Evolutionary conservation across 2,888 invertebrate genomes (phyloP).

Genomic region (Drosophila melanocephala): DNA sequence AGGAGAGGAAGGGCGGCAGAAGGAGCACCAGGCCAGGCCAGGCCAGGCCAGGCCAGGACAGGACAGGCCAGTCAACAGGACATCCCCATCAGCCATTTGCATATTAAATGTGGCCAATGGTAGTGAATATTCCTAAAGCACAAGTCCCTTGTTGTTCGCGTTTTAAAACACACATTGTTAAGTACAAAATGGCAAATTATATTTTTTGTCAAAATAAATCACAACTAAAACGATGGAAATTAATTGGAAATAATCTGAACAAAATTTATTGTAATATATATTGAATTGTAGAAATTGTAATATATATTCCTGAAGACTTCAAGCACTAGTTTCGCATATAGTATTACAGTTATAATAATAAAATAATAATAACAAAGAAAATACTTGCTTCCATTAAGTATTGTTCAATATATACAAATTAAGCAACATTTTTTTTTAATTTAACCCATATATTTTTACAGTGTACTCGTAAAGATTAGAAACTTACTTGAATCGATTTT

Average conservation of each 20-base stretch:
- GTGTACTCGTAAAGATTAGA: slow-evolving; percentile 1
- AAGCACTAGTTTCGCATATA: background rate
- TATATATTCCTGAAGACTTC: background rate
- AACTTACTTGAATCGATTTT: background rate
- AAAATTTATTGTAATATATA: background rate
- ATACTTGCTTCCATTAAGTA: background rate
- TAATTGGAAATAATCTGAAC: background rate
- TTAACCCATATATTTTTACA: background rate
- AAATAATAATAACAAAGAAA: background rate
- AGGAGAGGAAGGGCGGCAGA: background rate
- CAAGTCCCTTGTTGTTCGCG: slow-evolving; percentile 33
- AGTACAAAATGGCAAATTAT: background rate
- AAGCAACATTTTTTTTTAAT: background rate
- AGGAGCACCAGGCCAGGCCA: background rate
- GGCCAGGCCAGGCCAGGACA: background rate
- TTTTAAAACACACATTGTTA: background rate
- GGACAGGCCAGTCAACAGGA: slow-evolving; percentile 19
- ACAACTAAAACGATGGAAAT: background rate
- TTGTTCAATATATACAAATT: background rate
- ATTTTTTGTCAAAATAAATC: background rate
- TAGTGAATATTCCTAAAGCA: background rate
- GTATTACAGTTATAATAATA: background rate
- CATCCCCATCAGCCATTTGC: slow-evolving; percentile 30
- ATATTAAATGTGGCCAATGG: slow-evolving; percentile 22
- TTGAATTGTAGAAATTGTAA: background rate